Base-by-base conservation (phyloP, 1,140 invertebrate genomes). In the Danaus plexippus region DNA sequence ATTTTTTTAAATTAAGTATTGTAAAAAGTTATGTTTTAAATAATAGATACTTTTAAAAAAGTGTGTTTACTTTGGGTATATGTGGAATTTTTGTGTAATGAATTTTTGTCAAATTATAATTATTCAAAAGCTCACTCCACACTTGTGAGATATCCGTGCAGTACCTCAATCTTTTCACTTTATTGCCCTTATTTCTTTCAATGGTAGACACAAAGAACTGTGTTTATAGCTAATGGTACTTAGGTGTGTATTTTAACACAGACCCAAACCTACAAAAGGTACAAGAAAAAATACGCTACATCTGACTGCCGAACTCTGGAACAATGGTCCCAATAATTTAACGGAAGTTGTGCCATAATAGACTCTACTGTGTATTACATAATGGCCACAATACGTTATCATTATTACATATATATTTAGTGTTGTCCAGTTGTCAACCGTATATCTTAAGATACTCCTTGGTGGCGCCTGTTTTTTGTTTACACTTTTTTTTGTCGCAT, bases 181-280 rank as follows among this genome's bases (percentile, higher is more conserved):
- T 86, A 84, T 84, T 77, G 71, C 73, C 73, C 72, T 78, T 81
- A 84, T 84, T 83, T 77, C 72, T 74, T 77, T 61, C 65, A 68
- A 75, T 77, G 71, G 77, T 63, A 71, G 77, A 83, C 80, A 86
- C 80, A 86, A 85, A 85, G 80, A 83, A 73, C 69, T 75, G 79
- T 86, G 83, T 85, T 85, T 83, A 86, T 85, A 83, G 78, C 75
- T 84, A 83, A 86, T 85, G 80, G 80, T 83, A 77, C 73, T 83
- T 80, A 86, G 81, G 83, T 86, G 83, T 85, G 83, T 83, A 85
- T 86, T 85, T 85, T 86, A 86, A 86, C 83, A 86, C 83, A 81
- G 75, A 76, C 71, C 73, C 70, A 62, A 74, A 73, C 67, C 70
- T 76, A 74, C 75, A 77, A 81, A 86, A 77, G 72, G 69, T 76